Percentiles rank a stretch among this genome's conserved stretches.
Conservation (phyloP, 2,888 invertebrate species). For the Acleris literana region DNA sequence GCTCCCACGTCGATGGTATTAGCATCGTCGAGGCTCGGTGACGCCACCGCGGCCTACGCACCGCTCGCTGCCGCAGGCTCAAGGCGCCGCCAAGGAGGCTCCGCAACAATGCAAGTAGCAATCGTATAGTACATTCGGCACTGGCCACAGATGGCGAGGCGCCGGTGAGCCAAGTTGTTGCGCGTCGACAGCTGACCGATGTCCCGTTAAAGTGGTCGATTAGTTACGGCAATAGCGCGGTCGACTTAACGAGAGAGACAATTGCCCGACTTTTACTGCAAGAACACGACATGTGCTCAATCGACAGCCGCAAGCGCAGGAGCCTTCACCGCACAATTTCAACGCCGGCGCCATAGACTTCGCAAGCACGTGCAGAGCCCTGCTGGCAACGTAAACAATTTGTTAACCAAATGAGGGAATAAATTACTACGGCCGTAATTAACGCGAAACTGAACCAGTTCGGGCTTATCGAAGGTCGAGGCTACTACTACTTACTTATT, state of each 20-base stretch:
- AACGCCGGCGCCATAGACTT: no score
- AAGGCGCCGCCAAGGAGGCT: neutral
- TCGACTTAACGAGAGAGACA: no score
- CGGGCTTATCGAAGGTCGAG: slow-evolving; percentile 17
- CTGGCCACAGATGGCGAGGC: no score
- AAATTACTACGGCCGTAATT: slow-evolving; percentile 19
- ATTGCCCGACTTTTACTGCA: no score
- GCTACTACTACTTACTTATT: slow-evolving; percentile 12
- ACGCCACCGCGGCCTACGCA: slow-evolving; percentile 24
- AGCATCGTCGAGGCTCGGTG: slow-evolving; percentile 14
- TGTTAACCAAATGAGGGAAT: slow-evolving; percentile 34
- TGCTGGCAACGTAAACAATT: slow-evolving; percentile 4
- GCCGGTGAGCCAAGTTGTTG: neutral
- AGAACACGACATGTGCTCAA: no score
- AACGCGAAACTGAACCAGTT: slow-evolving; percentile 34
- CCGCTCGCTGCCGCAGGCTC: neutral
- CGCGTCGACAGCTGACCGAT: neutral
- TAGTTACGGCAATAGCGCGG: slow-evolving; percentile 5
- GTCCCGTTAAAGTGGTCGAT: slow-evolving; percentile 1
- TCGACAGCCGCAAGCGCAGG: no score
- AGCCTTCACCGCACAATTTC: no score
- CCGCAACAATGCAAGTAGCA: neutral
- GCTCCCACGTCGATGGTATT: slow-evolving; percentile 18
- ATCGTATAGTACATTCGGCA: no score
- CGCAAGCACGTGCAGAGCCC: no score